Base-by-base conservation (phyloP, 2,113 vertebrate species). In the Pseudopodoces humilis region DNA sequence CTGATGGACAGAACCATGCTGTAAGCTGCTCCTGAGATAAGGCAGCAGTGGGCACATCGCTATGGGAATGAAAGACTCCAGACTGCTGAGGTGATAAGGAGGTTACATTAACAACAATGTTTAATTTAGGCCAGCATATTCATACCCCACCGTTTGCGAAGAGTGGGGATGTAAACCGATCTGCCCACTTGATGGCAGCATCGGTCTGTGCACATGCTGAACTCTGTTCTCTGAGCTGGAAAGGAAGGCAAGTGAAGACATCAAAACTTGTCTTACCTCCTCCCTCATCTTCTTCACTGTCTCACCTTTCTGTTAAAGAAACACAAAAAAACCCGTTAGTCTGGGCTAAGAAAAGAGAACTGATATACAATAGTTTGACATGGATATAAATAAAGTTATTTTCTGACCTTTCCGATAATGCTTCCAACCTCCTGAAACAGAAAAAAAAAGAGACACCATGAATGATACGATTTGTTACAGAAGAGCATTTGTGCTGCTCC, bases 241-340 rank as follows among this genome's bases (percentile, higher is more conserved):
- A 90, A 70, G 31, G 33, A 64, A 84, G 35, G 49, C 72, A 88
- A 95, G 86, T 83, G 35, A 90, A 96, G 92, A 97, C 70, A 93
- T 94, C 85, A 92, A 95, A 31, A 62, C n/a, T 89, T 86, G 74
- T 93, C 98, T 98, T 98, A 99, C 99, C 98, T 99, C 99, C 92
- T 99, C 99, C 94, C 99, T 98, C 98, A 99, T 99, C 97, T 99
- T 99, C 98, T 99, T 99, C 41, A 99, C 99, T 11, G 99, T 99
- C 95, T 99, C 99, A 84, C 99, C 99, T 98, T 99, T 99, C 99
- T 99, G 96, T 97, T 95, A 96, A 95, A 80, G 67, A 97, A 96
- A 97, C 69, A 90, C 43, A 95, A 91, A 76, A 88, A 87, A 56
- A 1, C 1, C 17, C 15, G 60, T 97, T 89, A 97, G 81, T 37